phyloP scores from a whole-genome alignment of 1,140 invertebrate genomes.

The Bombus waltoni region DNA sequence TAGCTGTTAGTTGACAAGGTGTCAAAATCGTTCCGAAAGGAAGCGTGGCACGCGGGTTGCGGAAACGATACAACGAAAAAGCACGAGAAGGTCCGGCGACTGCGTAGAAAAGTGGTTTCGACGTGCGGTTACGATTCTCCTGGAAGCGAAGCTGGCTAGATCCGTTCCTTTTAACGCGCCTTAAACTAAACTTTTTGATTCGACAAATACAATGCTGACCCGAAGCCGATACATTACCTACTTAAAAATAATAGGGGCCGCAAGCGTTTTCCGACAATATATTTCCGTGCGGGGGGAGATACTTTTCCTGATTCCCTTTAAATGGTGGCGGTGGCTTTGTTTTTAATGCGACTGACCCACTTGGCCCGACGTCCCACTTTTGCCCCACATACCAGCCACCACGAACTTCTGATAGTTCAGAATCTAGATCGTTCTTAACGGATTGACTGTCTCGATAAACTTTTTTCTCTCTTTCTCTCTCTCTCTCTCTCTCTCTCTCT shows the following conservation, averaged over 20 bases:
- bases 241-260: conserved; percentile 69
- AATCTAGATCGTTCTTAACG: conserved; percentile 53
- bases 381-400: conserved; percentile 48
- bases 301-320: conserved; percentile 69
- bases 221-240: conserved; percentile 64
- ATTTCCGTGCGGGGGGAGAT: conserved; percentile 58
- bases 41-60: neutral
- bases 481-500: neutral
- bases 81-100: conserved; percentile 5
- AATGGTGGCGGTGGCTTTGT: conserved; percentile 68
- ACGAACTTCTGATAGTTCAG: conserved; percentile 52
- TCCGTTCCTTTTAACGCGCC: conserved; percentile 44
- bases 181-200: conserved; percentile 59
- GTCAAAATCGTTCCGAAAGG: neutral
- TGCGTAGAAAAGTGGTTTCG: conserved; percentile 5
- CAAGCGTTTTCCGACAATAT: conserved; percentile 67
- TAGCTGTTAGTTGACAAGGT: neutral
- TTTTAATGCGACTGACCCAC: conserved; percentile 70
- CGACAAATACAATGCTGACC: conserved; percentile 57
- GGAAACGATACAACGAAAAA: conserved; percentile 8
- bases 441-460: conserved; percentile 43
- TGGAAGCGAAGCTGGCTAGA: conserved; percentile 1
- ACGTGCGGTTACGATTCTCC: neutral
- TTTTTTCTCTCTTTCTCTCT: neutral
- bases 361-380: conserved; percentile 64